Percentiles rank a stretch among this genome's conserved stretches.
phyloP scores from a whole-genome alignment of 2,113 vertebrate species.

The Aegotheles bennettii region DNA sequence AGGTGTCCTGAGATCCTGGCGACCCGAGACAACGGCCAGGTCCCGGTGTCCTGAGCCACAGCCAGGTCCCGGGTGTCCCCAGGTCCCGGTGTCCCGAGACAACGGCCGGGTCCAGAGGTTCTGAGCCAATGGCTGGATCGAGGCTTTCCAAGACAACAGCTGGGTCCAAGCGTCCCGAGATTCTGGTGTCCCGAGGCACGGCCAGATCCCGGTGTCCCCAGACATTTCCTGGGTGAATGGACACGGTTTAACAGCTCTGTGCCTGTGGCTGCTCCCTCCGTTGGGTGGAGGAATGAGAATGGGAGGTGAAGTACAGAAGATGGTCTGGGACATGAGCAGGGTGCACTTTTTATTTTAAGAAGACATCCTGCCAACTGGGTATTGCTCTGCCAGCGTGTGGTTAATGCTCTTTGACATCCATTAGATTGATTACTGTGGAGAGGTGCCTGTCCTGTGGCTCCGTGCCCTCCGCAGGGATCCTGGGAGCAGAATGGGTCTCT shows the following conservation, averaged over 20 bases:
- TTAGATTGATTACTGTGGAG: background rate
- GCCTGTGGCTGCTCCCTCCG: background rate
- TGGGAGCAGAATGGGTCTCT: background rate
- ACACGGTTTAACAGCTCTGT: background rate
- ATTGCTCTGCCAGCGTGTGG: rapidly evolving
- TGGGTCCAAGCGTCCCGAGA: too few species aligned
- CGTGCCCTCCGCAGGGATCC: background rate
- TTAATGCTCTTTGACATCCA: background rate
- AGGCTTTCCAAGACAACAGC: too few species aligned
- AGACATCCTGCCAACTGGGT: rapidly evolving
- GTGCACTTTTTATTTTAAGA: rapidly evolving
- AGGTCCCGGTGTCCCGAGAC: too few species aligned
- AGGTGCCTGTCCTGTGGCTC: background rate
- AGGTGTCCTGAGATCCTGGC: too few species aligned
- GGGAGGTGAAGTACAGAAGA: background rate
- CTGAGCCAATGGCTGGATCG: too few species aligned
- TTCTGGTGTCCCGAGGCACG: too few species aligned
- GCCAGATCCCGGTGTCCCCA: too few species aligned
- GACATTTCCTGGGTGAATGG: background rate
- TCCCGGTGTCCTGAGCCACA: too few species aligned
- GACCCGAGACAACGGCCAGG: too few species aligned
- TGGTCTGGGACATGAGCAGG: too few species aligned
- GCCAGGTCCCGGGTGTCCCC: too few species aligned
- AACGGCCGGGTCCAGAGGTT: too few species aligned
- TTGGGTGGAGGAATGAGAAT: background rate